Base-by-base conservation (phyloP, 2,113 vertebrate genomes). In the Balaeniceps rex region DNA sequence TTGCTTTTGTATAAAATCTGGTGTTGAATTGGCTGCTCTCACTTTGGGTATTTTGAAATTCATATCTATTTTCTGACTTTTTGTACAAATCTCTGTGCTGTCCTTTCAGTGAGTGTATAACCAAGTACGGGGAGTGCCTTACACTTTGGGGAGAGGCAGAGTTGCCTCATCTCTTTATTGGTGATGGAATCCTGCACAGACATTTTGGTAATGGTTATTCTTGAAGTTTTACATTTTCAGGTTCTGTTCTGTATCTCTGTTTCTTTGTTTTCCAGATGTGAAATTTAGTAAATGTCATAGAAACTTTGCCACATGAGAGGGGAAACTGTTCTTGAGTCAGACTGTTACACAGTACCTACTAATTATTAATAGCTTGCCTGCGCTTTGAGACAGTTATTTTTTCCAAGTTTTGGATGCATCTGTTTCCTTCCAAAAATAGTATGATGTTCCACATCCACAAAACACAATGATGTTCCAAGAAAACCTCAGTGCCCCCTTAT, bases 381-480 rank as follows among this genome's bases (percentile, higher is more conserved):
- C 49, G 18, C 46, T 80, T 93, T 93, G 78, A 94, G 61, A 12
- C 7, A 79, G 61, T 26, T 87, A 57, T 28, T 61, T 89, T 87
- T 95, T 85, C 58, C 42, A n/a, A 57, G 52, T 74, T 85, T 74
- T 88, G 49, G 24, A 76, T 93, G 42, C 66, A 94, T 87, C 44
- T 94, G 58, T 69, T 94, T 85, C 65, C 40, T 93, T 93, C 63
- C 66, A 95, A 93, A 96, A 96, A 91, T 83, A 95, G 74, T 23
- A 93, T n/a, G n/a, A n/a, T n/a, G n/a, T n/a, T n/a, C n/a, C n/a
- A n/a, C n/a, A n/a, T n/a, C n/a, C n/a, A n/a, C n/a, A n/a, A n/a
- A n/a, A 12, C 34, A 57, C n/a, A 87, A 26, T 46, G 57, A 69
- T 80, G 36, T 86, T 94, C 68, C 76, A 93, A 83, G 83, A 68